Conservation (phyloP, 2,797 vertebrate genomes). For the Phalloptychus januarius region DNA sequence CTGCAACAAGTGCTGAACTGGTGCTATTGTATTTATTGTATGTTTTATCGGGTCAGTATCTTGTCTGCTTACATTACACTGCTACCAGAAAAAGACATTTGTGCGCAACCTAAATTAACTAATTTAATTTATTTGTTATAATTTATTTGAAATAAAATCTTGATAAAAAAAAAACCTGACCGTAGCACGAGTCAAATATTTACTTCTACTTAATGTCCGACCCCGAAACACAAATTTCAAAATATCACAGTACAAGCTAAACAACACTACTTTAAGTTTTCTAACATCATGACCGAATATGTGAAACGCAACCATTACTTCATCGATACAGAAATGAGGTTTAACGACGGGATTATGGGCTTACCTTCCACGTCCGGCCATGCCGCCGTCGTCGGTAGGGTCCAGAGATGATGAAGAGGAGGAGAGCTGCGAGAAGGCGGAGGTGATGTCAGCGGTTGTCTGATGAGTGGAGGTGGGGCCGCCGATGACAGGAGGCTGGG, state of each 20-base stretch:
- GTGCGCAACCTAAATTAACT: background rate
- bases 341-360: accelerated
- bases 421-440: slow-evolving; percentile 79
- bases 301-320: background rate
- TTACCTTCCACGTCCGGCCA: slow-evolving; percentile 90
- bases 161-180: background rate
- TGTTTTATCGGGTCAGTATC: background rate
- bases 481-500: slow-evolving; percentile 61
- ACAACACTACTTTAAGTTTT: background rate
- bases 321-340: background rate
- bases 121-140: background rate
- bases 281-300: background rate
- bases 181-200: background rate
- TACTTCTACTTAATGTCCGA: background rate
- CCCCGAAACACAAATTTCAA: background rate
- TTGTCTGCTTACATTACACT: background rate
- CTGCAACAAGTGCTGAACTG: background rate
- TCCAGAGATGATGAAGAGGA: slow-evolving; percentile 82
- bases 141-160: background rate
- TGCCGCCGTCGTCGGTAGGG: slow-evolving; percentile 83
- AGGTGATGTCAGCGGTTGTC: slow-evolving; percentile 81
- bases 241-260: background rate
- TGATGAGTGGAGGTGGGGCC: slow-evolving; percentile 61
- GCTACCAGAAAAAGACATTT: background rate
- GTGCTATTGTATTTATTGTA: background rate